phyloP scores from a whole-genome alignment of 2,797 vertebrate species.

The Neosalanx taihuensis region DNA sequence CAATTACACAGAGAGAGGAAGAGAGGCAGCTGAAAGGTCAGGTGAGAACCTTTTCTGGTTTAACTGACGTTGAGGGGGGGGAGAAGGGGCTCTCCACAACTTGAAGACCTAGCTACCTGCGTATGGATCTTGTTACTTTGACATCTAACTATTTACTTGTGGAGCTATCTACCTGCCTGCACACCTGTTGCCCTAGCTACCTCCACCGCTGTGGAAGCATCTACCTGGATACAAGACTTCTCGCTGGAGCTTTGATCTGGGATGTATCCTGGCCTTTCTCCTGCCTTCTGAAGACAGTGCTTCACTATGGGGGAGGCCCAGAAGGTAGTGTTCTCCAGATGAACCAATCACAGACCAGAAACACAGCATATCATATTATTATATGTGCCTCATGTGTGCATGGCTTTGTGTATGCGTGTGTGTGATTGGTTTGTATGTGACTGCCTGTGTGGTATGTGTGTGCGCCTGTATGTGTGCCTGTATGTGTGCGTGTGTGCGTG shows the following conservation, averaged over 20 bases:
- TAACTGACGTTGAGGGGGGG: not conserved
- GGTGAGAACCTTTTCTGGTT: not conserved
- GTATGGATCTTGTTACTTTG: too few relatives aligned
- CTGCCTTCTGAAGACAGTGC: slow-evolving; percentile 8
- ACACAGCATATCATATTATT: not conserved
- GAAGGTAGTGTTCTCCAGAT: slow-evolving; percentile 2
- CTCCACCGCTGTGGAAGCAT: not conserved
- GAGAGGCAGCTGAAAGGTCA: not conserved
- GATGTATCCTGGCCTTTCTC: not conserved
- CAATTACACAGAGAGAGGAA: not conserved
- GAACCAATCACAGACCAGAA: not conserved
- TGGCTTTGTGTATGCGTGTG: not conserved
- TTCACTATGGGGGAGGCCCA: slow-evolving; percentile 6
- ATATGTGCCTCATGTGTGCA: not conserved
- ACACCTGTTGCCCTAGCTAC: not conserved
- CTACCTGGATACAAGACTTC: not conserved
- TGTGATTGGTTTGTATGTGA: not conserved
- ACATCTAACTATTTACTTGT: too few relatives aligned
- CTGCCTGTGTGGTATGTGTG: not conserved
- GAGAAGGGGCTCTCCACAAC: not conserved
- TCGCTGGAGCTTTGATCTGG: not conserved
- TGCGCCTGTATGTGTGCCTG: not conserved
- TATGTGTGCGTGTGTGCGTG: not conserved
- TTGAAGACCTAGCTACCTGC: not conserved
- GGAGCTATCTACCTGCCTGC: too few relatives aligned